These are phyloP conservation scores for Murina feae DNA, from an alignment of 2,113 vertebrate genomes.

Conservation along the genomic window DNA sequence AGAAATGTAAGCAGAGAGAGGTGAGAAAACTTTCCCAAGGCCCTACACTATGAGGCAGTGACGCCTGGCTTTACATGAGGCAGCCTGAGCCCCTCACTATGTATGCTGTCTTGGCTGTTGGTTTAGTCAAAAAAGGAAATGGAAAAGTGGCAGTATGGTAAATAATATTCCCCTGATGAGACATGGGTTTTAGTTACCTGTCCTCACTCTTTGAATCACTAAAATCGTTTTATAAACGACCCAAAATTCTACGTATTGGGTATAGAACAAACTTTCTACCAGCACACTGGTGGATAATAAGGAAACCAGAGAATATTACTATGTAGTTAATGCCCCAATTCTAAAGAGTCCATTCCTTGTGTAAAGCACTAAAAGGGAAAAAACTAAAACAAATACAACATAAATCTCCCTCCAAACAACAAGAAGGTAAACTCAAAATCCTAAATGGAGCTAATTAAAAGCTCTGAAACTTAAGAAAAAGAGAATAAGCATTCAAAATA, in stretches of 20 bases:
- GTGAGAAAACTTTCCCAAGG: not conserved
- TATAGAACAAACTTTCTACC: not conserved
- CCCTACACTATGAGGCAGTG: fast-evolving
- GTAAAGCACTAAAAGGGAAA: not conserved
- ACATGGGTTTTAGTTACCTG: not conserved
- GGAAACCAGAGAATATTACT: not conserved
- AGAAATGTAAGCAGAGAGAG: not conserved
- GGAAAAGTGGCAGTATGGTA: not conserved
- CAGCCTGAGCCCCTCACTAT: not conserved
- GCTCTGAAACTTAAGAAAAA: not conserved
- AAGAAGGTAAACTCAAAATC: not conserved
- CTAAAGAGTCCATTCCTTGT: not conserved
- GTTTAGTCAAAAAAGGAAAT: not conserved
- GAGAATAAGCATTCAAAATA: not conserved
- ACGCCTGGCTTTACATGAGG: not conserved
- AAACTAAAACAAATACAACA: not conserved
- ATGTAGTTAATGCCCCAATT: not conserved
- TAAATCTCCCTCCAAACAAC: not conserved
- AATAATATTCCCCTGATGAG: not conserved
- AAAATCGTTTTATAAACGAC: not conserved
- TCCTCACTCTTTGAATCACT: not conserved
- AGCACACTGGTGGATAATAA: not conserved
- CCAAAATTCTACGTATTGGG: not conserved
- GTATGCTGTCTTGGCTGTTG: not conserved
- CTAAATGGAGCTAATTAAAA: not conserved